Conservation (phyloP, 2,797 vertebrate species). For the Dryobates pubescens region DNA sequence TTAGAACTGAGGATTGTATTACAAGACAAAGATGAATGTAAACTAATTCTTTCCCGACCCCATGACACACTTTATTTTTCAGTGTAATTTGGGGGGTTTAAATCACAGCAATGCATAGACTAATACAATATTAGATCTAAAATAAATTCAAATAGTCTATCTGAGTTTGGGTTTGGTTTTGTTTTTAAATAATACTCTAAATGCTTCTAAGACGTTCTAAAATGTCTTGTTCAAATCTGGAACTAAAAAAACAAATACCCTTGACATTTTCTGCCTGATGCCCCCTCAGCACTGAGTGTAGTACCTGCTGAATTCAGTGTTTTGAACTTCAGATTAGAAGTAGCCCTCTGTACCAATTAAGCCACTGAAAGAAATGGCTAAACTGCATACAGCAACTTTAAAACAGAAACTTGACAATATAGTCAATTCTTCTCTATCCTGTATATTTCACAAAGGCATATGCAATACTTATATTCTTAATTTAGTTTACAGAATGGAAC, state of each 20-base stretch:
- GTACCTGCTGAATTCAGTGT: constrained; percentile 81
- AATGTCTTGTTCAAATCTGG: constrained; percentile 69
- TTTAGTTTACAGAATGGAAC: constrained; percentile 98
- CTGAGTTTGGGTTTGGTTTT: constrained; percentile 65
- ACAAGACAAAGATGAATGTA: constrained; percentile 98
- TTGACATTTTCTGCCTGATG: constrained; percentile 69
- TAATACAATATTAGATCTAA: constrained; percentile 27
- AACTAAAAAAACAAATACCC: constrained; percentile 74
- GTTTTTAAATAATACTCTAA: constrained; percentile 3
- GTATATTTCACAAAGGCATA: constrained; percentile 94
- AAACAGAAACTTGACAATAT: constrained; percentile 75
- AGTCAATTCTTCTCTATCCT: constrained; percentile 84
- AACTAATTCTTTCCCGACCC: constrained; percentile 73
- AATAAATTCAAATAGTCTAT: constrained; percentile 68
- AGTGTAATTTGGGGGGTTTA: constrained; percentile 73
- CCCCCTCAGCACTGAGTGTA: constrained; percentile 81
- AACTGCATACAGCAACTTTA: constrained; percentile 80
- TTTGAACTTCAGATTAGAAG: constrained; percentile 71
- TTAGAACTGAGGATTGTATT: constrained; percentile 88
- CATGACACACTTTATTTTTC: constrained; percentile 54
- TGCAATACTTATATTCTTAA: constrained; percentile 97
- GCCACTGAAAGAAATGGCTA: constrained; percentile 81
- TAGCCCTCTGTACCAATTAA: constrained; percentile 68
- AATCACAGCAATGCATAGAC: constrained; percentile 57
- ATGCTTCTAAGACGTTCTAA: constrained; percentile 58